These are phyloP conservation scores for Atethmia centrago DNA, from an alignment of 2,888 invertebrate species.

Conservation along the genomic window DNA sequence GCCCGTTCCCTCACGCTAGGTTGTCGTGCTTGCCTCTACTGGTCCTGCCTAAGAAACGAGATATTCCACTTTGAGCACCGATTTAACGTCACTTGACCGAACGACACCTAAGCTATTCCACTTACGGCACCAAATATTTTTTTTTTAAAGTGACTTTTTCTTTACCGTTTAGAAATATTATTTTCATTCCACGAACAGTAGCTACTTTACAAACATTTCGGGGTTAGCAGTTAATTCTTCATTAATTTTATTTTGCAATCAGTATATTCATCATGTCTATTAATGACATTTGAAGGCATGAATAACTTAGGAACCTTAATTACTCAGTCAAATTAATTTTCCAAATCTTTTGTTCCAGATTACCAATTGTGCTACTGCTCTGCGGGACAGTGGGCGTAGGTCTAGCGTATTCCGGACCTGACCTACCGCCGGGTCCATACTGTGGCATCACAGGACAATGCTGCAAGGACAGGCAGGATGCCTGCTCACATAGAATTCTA, in stretches of 20 bases:
- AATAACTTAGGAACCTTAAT: neutral
- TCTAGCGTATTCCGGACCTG: slow-evolving; percentile 80
- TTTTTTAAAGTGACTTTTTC: neutral
- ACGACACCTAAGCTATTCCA: neutral
- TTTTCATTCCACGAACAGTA: neutral
- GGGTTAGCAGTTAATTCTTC: neutral
- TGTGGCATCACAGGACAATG: slow-evolving; percentile 90
- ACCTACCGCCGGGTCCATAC: slow-evolving; percentile 91
- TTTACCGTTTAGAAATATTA: neutral
- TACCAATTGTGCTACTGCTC: slow-evolving; percentile 66
- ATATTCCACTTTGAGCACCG: neutral
- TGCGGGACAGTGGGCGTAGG: slow-evolving; percentile 64
- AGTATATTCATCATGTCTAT: neutral
- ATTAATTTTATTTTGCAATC: neutral
- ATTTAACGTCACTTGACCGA: neutral
- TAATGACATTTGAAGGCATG: neutral
- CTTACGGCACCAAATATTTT: too few relatives aligned
- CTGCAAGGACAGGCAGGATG: slow-evolving; percentile 94
- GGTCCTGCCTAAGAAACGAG: too few relatives aligned
- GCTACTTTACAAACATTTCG: neutral
- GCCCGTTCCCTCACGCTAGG: too few relatives aligned
- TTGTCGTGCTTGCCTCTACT: neutral
- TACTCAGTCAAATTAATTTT: neutral
- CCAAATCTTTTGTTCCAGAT: slow-evolving; percentile 72
- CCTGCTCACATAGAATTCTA: slow-evolving; percentile 95